Conservation (phyloP, 2,113 vertebrate genomes). For the Chlamydotis undulata region DNA sequence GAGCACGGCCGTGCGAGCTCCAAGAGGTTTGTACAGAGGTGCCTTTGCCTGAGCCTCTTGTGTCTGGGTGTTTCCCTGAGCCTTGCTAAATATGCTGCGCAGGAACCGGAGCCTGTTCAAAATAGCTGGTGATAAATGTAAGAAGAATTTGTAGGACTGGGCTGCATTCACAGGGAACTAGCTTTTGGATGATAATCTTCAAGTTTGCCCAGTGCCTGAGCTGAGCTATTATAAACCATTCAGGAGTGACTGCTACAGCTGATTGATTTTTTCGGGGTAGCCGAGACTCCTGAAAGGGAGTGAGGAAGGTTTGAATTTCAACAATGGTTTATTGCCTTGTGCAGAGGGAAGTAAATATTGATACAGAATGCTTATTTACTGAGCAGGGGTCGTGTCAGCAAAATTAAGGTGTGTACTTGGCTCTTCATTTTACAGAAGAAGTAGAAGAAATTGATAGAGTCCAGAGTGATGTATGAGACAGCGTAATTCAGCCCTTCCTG, state of each 20-base stretch:
- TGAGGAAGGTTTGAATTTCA: slow-evolving; percentile 20
- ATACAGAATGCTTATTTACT: slow-evolving; percentile 51
- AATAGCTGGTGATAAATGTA: not conserved
- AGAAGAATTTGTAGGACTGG: not conserved
- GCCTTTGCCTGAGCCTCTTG: not conserved
- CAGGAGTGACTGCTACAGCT: slow-evolving; percentile 21
- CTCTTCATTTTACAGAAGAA: slow-evolving; percentile 16
- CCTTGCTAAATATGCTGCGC: not conserved
- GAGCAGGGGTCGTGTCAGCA: slow-evolving; percentile 32
- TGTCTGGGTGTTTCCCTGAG: not conserved
- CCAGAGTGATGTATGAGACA: slow-evolving; percentile 9
- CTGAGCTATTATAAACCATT: slow-evolving; percentile 3
- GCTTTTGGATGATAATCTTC: not conserved
- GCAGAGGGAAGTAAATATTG: slow-evolving; percentile 47
- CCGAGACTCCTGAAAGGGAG: not conserved
- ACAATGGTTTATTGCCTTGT: slow-evolving; percentile 29
- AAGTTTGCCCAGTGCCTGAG: not conserved
- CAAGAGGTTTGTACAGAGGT: fast-evolving
- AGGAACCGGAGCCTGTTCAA: not conserved
- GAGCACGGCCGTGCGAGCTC: not conserved
- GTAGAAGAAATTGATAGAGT: slow-evolving; percentile 34
- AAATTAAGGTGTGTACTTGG: slow-evolving; percentile 38
- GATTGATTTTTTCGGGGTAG: slow-evolving; percentile 31
- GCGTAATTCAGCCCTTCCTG: not conserved
- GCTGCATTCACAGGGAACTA: not conserved